These are phyloP conservation scores for Callospermophilus lateralis DNA, from an alignment of 2,113 vertebrate species.

Conservation along the genomic window DNA sequence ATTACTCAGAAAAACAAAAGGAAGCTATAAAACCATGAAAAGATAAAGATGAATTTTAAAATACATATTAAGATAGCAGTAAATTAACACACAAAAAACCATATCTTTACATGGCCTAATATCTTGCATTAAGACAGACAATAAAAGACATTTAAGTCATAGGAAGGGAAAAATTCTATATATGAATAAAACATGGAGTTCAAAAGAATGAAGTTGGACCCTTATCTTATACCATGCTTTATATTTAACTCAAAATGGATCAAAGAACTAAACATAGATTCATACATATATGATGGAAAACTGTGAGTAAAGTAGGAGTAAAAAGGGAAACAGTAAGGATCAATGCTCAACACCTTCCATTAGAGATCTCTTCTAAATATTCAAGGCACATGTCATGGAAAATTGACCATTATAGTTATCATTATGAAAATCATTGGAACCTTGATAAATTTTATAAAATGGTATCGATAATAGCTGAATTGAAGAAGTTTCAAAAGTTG, in stretches of 20 bases:
- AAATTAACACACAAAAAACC: not conserved
- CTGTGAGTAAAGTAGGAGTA: not conserved
- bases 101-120: not conserved
- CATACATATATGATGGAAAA: not conserved
- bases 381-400: not conserved
- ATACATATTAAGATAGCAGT: not conserved
- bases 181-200: not conserved
- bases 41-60: not conserved
- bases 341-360: not conserved
- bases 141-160: not conserved
- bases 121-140: not conserved
- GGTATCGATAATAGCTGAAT: not conserved
- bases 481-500: not conserved
- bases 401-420: not conserved
- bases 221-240: not conserved
- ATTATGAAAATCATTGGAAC: not conserved
- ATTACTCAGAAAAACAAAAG: not conserved
- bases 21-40: not conserved
- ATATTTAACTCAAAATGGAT: not conserved
- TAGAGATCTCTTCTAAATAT: not conserved
- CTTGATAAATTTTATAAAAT: not conserved
- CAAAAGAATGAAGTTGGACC: not conserved
- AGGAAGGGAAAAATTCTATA: not conserved
- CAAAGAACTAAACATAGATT: not conserved
- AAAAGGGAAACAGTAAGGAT: not conserved